A percentile compares a stretch with the other conserved stretches of the same genome.
These are phyloP conservation scores for Chymomyza procnemis DNA, from an alignment of 2,888 invertebrate species.

Conservation along the genomic window DNA sequence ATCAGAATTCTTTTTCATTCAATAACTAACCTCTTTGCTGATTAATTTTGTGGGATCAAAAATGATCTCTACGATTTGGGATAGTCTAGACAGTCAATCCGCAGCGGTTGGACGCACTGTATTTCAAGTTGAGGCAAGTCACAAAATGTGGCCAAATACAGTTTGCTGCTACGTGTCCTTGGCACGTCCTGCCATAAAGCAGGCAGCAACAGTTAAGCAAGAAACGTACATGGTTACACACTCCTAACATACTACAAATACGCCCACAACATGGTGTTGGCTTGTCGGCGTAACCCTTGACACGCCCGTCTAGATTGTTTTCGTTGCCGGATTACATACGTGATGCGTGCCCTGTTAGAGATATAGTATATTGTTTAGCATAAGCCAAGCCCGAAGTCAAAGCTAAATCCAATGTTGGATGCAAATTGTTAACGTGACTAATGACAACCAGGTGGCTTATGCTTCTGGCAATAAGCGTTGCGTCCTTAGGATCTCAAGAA, in stretches of 20 bases:
- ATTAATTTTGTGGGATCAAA: background rate
- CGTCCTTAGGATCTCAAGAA: conserved; percentile 24
- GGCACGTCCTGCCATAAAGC: conserved; percentile 62
- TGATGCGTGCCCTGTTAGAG: conserved; percentile 51
- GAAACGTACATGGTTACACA: conserved; percentile 23
- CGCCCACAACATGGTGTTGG: background rate
- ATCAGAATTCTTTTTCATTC: background rate
- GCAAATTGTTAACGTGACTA: conserved; percentile 70
- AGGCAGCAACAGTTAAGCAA: conserved; percentile 23
- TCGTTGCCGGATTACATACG: conserved; percentile 50
- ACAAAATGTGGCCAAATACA: background rate
- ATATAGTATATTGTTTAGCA: conserved; percentile 28
- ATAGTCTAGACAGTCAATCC: background rate
- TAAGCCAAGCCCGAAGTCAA: conserved; percentile 27
- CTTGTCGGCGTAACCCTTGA: conserved; percentile 48
- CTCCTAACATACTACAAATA: conserved; percentile 31
- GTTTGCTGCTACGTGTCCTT: conserved; percentile 45
- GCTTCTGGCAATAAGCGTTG: conserved; percentile 35
- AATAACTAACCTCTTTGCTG: background rate
- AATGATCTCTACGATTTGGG: background rate
- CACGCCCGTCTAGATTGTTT: conserved; percentile 59
- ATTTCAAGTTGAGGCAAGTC: background rate
- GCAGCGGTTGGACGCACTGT: background rate
- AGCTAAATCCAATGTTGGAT: conserved; percentile 38
- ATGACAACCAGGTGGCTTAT: conserved; percentile 37